Percentiles rank a stretch among this genome's conserved stretches.
phyloP scores from a whole-genome alignment of 1,140 invertebrate genomes.

The Philopotamus ludificatus region DNA sequence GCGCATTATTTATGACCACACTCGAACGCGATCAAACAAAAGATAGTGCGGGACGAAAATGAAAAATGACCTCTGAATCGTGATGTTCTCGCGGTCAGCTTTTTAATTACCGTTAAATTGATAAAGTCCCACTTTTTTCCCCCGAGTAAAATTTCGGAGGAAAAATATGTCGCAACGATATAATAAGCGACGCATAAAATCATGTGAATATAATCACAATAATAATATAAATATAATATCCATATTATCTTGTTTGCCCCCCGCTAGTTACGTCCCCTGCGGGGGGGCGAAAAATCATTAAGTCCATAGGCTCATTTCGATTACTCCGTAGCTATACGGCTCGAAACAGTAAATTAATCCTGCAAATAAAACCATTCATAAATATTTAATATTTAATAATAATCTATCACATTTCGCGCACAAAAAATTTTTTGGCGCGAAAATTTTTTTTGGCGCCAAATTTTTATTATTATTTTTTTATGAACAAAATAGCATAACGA shows the following conservation, averaged over 20 bases:
- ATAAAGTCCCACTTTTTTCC: background rate
- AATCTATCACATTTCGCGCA: too few relatives aligned
- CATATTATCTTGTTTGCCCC: slow-evolving; percentile 30
- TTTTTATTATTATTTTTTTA: too few relatives aligned
- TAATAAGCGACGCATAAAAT: background rate
- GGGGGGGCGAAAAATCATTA: slow-evolving; percentile 27
- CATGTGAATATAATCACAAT: slow-evolving; percentile 18
- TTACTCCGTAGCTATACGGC: slow-evolving; percentile 2
- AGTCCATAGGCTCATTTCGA: background rate
- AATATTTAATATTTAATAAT: too few relatives aligned
- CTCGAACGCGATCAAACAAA: slow-evolving; percentile 5
- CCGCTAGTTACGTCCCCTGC: slow-evolving; percentile 16
- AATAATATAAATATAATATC: slow-evolving; percentile 27
- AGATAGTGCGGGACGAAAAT: background rate
- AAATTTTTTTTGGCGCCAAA: too few relatives aligned
- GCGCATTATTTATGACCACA: slow-evolving; percentile 18
- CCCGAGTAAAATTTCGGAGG: background rate
- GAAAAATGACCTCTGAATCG: slow-evolving; percentile 13
- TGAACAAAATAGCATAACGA: too few relatives aligned
- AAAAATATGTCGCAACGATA: background rate
- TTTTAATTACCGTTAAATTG: slow-evolving; percentile 19
- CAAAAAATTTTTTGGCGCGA: too few relatives aligned
- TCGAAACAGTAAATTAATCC: too few relatives aligned
- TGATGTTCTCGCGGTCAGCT: slow-evolving; percentile 13
- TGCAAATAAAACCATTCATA: too few relatives aligned